Evolutionary conservation across 2,888 invertebrate genomes (phyloP), one percentile per base, ranked within the genome.

Genomic region (Adela reaumurella): DNA sequence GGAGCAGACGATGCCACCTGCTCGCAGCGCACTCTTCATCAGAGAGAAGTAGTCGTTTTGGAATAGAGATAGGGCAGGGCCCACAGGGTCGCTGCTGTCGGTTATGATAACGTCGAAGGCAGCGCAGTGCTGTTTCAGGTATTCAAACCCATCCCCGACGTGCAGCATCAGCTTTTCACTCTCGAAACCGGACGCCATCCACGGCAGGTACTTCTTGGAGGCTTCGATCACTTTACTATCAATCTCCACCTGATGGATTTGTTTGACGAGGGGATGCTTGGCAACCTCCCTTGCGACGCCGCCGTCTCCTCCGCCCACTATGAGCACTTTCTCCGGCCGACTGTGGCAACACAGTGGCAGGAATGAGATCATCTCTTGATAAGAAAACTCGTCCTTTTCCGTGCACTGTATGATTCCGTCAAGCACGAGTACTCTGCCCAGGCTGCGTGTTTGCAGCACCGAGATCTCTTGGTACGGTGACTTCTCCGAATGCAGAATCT

Each of bases 351-450:
- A 94, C 2, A 99, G 72, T 0, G 99, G 96, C 45, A 99, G 70
- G 66, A 96, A 95, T 0, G 96, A 85, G 58, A 99, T 93, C 97
- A 97, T 97, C 78, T 99, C 80, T 70, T 98, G 98, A 69, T 99
- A 99, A 0, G 97, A 87, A 70, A 93, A 97, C 69, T 99, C 99
- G 79, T 99, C 99, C 57, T 86, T 84, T 66, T 97, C 90, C 1
- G 97, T 94, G 62, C 96, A 97, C 65, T 99, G 99, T 57, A 99
- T 96, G 19, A 97, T 92, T 19, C 96, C 97, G 73, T 99, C 98
- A 43, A 99, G 74, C 2, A 97, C 88, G 45, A 99, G 72, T 2
- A 90, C 93, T 61, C 81, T 88, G 0, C 99, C 99, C 63, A 95
- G 88, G 43, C 86, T 82, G 59, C 64, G 64, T 83, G 92, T 93